phyloP scores from a whole-genome alignment of 2,113 vertebrate species.

The Catharus bicknelli region DNA sequence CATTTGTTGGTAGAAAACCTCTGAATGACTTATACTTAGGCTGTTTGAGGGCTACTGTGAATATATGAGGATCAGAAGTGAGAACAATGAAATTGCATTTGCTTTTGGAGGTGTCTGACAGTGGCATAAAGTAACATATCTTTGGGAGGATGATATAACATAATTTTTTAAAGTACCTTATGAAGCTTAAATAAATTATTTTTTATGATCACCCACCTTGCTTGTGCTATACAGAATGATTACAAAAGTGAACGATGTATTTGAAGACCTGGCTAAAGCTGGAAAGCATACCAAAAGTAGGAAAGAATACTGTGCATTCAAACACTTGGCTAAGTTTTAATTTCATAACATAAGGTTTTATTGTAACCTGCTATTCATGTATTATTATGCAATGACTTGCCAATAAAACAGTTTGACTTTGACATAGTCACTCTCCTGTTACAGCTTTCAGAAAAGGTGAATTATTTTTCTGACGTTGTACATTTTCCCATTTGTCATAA shows the following conservation, averaged over 20 bases:
- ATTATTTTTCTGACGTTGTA: background rate
- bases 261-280: background rate
- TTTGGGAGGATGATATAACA: background rate
- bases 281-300: background rate
- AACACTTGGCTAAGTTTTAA: background rate
- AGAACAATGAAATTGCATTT: background rate
- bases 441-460: background rate
- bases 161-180: background rate
- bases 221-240: background rate
- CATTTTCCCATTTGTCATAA: slow-evolving; percentile 6
- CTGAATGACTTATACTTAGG: background rate
- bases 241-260: background rate
- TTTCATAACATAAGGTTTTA: slow-evolving; percentile 12
- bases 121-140: background rate
- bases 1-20: background rate
- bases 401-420: background rate
- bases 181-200: background rate
- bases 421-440: background rate
- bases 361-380: background rate
- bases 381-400: background rate
- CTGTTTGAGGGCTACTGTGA: background rate
- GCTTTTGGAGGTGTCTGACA: background rate
- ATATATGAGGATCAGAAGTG: background rate
- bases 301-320: background rate
- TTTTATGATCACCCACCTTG: background rate